A percentile compares a stretch with the other conserved stretches of the same genome.
phyloP scores from a whole-genome alignment of 2,888 invertebrate genomes.

The Caenorhabditis angaria region DNA sequence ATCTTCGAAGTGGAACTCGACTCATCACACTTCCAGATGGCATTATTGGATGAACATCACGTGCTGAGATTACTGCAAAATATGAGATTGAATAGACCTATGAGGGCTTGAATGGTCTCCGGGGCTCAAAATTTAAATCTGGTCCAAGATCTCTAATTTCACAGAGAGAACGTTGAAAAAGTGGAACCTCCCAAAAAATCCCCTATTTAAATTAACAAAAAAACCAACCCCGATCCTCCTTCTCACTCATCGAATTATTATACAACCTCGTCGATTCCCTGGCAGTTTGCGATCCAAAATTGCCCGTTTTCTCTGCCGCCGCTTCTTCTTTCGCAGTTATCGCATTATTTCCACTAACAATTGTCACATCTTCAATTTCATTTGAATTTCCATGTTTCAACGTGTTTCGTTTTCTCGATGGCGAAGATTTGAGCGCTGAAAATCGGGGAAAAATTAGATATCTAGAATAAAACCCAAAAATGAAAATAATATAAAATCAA shows the following conservation, averaged over 20 bases:
- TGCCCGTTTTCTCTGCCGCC: constrained; percentile 10
- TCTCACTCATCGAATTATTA: constrained; percentile 6
- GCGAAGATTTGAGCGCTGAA: constrained; percentile 64
- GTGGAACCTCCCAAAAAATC: too few relatives aligned
- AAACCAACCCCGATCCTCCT: neutral
- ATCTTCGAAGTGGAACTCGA: constrained; percentile 41
- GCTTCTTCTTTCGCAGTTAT: too few relatives aligned
- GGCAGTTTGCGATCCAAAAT: constrained; percentile 37
- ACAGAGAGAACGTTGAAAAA: too few relatives aligned
- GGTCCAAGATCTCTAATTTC: neutral
- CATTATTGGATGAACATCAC: constrained; percentile 43
- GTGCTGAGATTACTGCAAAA: constrained; percentile 37
- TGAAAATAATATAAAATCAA: too few relatives aligned
- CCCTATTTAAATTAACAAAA: neutral
- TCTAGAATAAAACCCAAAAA: too few relatives aligned
- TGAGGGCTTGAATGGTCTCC: neutral
- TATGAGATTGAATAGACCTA: neutral
- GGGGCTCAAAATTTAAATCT: neutral
- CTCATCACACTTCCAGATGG: constrained; percentile 27
- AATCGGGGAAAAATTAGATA: too few relatives aligned
- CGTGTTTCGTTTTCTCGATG: constrained; percentile 50
- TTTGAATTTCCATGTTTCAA: constrained; percentile 26
- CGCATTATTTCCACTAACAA: constrained; percentile 4
- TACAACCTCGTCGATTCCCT: constrained; percentile 37
- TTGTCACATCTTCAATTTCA: constrained; percentile 28